phyloP scores from a whole-genome alignment of 2,888 invertebrate species.

The Sylvicola fuscatus region DNA sequence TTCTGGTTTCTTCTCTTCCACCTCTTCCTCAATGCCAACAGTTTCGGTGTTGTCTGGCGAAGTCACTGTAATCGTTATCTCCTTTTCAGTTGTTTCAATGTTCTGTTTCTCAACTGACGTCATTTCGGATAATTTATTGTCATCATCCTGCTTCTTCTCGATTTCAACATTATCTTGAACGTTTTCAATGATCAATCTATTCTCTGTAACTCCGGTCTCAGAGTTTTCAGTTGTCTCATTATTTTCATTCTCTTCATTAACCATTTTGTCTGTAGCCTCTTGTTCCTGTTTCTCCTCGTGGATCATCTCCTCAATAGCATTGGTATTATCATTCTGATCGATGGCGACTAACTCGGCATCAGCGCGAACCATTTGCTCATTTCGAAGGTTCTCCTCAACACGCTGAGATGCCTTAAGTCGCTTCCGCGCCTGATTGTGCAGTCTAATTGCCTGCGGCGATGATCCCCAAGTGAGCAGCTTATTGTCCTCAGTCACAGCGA shows the following conservation, averaged over 20 bases:
- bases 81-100: too few relatives aligned
- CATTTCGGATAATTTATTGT: too few relatives aligned
- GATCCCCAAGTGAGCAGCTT: conserved; percentile 55
- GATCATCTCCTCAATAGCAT: conserved; percentile 3
- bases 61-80: conserved; percentile 4
- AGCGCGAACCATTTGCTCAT: conserved; percentile 14
- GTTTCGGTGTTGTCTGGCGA: conserved; percentile 5
- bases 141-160: too few relatives aligned
- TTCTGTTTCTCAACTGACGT: too few relatives aligned
- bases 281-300: conserved; percentile 8
- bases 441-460: conserved; percentile 49
- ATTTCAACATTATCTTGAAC: too few relatives aligned
- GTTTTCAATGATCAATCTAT: too few relatives aligned
- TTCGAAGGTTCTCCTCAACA: conserved; percentile 23
- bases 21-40: conserved; percentile 1
- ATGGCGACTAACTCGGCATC: too few relatives aligned
- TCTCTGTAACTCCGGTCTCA: neutral
- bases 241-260: conserved; percentile 7
- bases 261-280: conserved; percentile 7
- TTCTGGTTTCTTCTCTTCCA: conserved; percentile 3
- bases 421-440: conserved; percentile 41
- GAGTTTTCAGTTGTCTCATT: conserved; percentile 2
- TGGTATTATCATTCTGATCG: neutral
- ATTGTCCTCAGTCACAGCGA: conserved; percentile 42
- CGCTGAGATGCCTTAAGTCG: conserved; percentile 32